Base-by-base conservation (phyloP, 2,888 invertebrate species). In the Drosophila prostipennis region DNA sequence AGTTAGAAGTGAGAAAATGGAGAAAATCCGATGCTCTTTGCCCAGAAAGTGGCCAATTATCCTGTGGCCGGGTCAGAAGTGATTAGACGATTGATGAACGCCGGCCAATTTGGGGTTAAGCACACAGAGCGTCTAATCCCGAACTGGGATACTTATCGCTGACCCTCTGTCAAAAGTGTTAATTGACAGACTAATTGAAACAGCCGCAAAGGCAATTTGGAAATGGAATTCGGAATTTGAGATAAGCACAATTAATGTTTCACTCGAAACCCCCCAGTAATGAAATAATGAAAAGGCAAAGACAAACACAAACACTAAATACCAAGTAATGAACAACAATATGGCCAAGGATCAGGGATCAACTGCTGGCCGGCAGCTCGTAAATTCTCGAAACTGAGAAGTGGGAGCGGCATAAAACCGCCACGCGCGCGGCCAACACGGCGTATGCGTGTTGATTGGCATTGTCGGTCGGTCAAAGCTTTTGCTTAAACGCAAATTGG, bases 391-490 rank as follows among this genome's bases (percentile, higher is more conserved):
- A 59, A 72, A 39, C 53, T 71, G 34, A 72, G 68, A 70, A 77
- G 52, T 63, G 68, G 72, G 61, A 56, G 64, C 36, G 42, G 64
- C 19, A 59, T 6, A 16, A 42, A 49, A 34, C 19, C 6, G 29
- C 10, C 53, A 46, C 57, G 16, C 40, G 40, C 32, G 59, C 69
- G 61, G 54, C n/a, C 54, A 57, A 77, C 76, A 72, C 61, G 75
- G 65, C 70, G 77, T 82, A 78, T 78, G 82, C 80, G 83, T 83
- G 78, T 70, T 76, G 84, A 86, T 80, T 82, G 74, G 69, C 80
- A 74, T 65, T 72, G 61, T 61, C 48, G 37, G 43, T 40, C 23
- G 42, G 39, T 32, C 36, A 29, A 43, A 36, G 54, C 60, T 45
- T 70, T 71, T 56, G 74, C 74, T 57, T 42, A 51, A 64, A 52